phyloP scores from a whole-genome alignment of 2,113 vertebrate species.

The Varanus salvator region DNA sequence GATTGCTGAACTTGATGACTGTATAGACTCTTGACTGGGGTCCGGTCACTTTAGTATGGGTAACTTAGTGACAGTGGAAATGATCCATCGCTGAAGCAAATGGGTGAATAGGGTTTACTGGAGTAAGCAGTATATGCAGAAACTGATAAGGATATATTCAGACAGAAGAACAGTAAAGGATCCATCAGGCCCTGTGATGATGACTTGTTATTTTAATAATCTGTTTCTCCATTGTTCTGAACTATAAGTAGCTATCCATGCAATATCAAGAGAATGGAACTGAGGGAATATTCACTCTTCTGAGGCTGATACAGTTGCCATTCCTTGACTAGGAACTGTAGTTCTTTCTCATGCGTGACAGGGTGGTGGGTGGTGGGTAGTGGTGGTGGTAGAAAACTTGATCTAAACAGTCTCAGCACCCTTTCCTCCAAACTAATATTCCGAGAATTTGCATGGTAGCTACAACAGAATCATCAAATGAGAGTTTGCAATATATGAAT shows the following conservation, averaged over 20 bases:
- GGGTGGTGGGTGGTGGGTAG: too few species aligned
- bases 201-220: neutral
- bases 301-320: neutral
- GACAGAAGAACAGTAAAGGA: neutral
- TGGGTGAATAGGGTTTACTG: neutral
- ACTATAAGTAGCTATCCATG: neutral
- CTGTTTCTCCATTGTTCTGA: neutral
- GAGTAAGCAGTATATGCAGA: neutral
- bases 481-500: neutral
- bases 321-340: neutral
- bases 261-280: neutral
- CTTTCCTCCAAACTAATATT: neutral
- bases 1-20: neutral
- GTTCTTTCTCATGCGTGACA: neutral
- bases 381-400: too few species aligned
- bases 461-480: neutral
- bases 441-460: neutral
- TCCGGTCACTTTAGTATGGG: neutral
- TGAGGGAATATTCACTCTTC: neutral
- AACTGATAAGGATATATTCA: neutral
- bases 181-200: neutral
- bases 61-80: neutral
- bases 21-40: neutral
- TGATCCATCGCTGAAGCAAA: neutral
- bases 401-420: neutral